Evolutionary conservation across 2,888 invertebrate genomes (phyloP).

Genomic region (Trichopria drosophilae): DNA sequence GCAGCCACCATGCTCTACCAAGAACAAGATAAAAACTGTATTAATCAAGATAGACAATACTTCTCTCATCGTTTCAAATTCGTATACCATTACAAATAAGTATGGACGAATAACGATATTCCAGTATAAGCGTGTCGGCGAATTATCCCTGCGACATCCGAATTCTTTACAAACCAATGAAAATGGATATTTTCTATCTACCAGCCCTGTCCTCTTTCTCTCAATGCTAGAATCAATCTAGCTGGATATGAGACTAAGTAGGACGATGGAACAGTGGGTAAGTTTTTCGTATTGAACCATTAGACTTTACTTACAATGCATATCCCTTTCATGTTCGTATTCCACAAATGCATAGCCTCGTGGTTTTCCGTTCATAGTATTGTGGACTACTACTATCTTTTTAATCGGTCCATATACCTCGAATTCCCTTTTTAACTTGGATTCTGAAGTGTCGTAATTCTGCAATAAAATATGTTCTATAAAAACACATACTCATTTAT

Average conservation of each 20-base stretch:
- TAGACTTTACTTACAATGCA: constrained; percentile 89
- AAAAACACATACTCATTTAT: too few species aligned
- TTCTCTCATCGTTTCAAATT: constrained; percentile 43
- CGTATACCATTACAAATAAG: constrained; percentile 48
- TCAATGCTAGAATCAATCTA: constrained; percentile 43
- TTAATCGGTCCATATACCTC: constrained; percentile 97
- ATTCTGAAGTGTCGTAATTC: constrained; percentile 99
- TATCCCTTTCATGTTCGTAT: constrained; percentile 98
- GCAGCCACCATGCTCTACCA: constrained; percentile 64
- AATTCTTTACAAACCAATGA: constrained; percentile 46
- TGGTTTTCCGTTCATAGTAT: constrained; percentile 87
- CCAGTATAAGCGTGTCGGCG: constrained; percentile 50
- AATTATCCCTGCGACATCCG: constrained; percentile 45
- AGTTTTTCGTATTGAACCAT: background rate
- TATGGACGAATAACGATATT: constrained; percentile 45
- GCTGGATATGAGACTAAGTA: constrained; percentile 54
- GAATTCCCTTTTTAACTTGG: constrained; percentile 94
- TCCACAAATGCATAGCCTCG: constrained; percentile 99
- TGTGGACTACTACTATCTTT: constrained; percentile 89
- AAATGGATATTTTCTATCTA: constrained; percentile 45
- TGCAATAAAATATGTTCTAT: constrained; percentile 59
- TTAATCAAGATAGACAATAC: constrained; percentile 61
- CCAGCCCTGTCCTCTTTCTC: constrained; percentile 40
- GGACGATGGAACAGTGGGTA: too few species aligned
- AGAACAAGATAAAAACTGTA: constrained; percentile 65